phyloP scores from a whole-genome alignment of 2,113 vertebrate species.

The Aepyceros melampus region DNA sequence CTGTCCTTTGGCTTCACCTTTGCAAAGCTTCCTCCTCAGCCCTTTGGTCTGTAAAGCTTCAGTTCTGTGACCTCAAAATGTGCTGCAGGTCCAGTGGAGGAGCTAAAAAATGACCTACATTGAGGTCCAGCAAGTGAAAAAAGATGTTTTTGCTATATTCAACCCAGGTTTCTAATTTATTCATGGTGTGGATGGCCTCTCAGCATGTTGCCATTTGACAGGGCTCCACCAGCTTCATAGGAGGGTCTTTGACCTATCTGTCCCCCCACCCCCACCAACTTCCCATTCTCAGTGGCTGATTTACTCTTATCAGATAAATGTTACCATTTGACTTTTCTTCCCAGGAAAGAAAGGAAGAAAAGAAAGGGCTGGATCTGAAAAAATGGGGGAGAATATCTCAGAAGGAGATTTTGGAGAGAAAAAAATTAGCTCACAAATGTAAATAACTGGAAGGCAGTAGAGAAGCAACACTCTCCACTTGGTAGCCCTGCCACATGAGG shows the following conservation, averaged over 20 bases:
- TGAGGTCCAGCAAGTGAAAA: neutral
- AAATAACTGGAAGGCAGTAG: neutral
- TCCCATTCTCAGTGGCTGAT: neutral
- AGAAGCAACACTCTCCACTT: rapidly evolving
- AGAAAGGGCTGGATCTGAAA: neutral
- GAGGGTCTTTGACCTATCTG: neutral
- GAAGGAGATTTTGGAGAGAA: neutral
- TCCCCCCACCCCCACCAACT: neutral
- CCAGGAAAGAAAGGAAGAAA: neutral
- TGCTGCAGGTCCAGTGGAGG: neutral
- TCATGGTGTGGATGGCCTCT: neutral
- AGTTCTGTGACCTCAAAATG: neutral
- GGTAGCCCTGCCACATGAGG: rapidly evolving
- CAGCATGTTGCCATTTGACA: neutral
- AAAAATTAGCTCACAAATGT: neutral
- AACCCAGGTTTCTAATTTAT: neutral
- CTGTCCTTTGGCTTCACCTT: neutral
- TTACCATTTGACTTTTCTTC: neutral
- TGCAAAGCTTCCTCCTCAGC: neutral
- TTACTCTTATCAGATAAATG: neutral
- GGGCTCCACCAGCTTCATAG: neutral
- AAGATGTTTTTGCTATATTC: neutral
- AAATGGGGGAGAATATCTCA: neutral
- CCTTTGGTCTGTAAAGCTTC: neutral
- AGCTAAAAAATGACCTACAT: neutral